Conservation (phyloP, 2,113 vertebrate genomes). For the Lepidothrix coronata region DNA sequence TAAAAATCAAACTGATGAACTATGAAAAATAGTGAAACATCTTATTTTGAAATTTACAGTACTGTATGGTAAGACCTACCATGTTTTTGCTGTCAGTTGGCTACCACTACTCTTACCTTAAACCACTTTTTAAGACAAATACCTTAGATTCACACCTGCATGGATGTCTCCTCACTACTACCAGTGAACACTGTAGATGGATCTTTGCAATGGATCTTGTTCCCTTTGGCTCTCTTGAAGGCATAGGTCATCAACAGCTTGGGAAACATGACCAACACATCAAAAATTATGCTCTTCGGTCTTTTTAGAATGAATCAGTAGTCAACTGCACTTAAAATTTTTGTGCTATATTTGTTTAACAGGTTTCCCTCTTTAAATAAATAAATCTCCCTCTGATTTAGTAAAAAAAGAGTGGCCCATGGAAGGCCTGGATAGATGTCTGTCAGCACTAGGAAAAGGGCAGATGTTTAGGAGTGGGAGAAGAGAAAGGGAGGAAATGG, state of each 20-base stretch:
- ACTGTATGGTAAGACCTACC: neutral
- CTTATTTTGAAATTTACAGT: neutral
- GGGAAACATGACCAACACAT: fast-evolving
- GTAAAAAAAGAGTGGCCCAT: neutral
- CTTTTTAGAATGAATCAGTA: neutral
- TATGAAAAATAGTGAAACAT: neutral
- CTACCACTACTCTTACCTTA: neutral
- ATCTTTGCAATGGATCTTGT: neutral
- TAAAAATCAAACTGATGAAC: neutral
- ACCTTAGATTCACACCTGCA: neutral
- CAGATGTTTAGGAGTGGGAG: neutral
- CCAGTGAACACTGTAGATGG: fast-evolving
- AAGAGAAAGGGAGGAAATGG: neutral
- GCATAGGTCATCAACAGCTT: neutral
- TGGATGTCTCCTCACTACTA: neutral
- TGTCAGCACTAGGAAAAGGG: fast-evolving
- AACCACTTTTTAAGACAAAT: neutral
- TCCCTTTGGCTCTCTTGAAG: neutral
- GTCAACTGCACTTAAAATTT: neutral
- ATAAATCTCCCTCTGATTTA: neutral
- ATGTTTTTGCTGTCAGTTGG: neutral
- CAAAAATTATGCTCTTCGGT: neutral
- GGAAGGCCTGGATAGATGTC: neutral
- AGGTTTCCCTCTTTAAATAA: neutral
- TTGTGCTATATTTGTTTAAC: neutral